Percentiles rank a stretch among this genome's conserved stretches.
phyloP scores from a whole-genome alignment of 1,140 invertebrate genomes.

The Lerema accius region DNA sequence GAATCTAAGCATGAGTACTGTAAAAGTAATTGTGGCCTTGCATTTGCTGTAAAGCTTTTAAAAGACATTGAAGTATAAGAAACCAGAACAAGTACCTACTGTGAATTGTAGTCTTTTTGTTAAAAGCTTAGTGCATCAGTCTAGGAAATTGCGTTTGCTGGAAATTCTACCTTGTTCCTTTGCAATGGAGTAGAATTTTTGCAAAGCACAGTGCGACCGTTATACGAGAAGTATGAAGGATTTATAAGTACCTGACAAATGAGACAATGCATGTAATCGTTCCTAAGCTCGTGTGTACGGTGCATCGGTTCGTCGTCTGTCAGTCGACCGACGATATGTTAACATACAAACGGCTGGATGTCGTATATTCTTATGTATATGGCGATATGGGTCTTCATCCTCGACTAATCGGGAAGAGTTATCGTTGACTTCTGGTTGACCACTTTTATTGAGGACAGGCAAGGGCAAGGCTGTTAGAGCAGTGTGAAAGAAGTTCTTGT shows the following conservation, averaged over 20 bases:
- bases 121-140: too few relatives aligned
- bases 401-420: conserved; percentile 18
- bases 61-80: background rate
- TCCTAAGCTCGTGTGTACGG: conserved; percentile 38
- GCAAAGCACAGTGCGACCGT: background rate
- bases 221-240: conserved; percentile 31
- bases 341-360: conserved; percentile 39
- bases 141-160: conserved; percentile 6
- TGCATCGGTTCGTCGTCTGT: conserved; percentile 22
- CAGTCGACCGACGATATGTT: conserved; percentile 27
- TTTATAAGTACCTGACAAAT: conserved; percentile 40
- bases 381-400: conserved; percentile 19
- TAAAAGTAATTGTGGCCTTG: too few relatives aligned
- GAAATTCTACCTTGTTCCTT: background rate
- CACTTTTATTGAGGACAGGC: conserved; percentile 40
- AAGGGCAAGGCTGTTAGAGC: background rate
- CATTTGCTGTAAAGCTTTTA: too few relatives aligned
- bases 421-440: conserved; percentile 36
- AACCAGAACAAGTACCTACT: too few relatives aligned
- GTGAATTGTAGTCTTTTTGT: too few relatives aligned
- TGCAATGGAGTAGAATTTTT: background rate
- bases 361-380: conserved; percentile 22
- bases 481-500: background rate
- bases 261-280: conserved; percentile 35
- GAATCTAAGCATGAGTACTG: too few relatives aligned